Evolutionary conservation across 2,113 vertebrate species (phyloP), one percentile per base, ranked within the genome.

Genomic region (Apodemus speciosus): DNA sequence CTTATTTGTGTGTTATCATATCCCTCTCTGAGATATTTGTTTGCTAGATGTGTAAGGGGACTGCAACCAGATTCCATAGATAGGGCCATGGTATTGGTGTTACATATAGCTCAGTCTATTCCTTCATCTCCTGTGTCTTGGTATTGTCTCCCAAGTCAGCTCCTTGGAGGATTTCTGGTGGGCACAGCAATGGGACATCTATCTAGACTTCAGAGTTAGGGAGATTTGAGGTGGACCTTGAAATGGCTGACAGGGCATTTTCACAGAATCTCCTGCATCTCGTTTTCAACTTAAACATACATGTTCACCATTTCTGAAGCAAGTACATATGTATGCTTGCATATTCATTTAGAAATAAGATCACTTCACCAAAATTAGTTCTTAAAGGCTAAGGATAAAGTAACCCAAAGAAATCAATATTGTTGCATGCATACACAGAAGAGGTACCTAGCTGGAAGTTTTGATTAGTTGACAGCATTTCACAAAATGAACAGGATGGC

Each of bases 251-350:
- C 95, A 35, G 77, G 89, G 68, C 95, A 91, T 95, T 96, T 97
- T 96, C 94, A 15, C 76, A 96, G 91, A 94, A 95, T 95, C 32
- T 84, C 76, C 94, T 53, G 75, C 69, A 89, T 95, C n/a, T 83
- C 38, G 60, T 96, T 98, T 97, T 72, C 30, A 97, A 86, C 97
- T 73, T 95, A 97, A 98, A 97, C 94, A 98, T 92, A 92, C 96
- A 97, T 96, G 94, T 92, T 97, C 76, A 86, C 95, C 84, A 97
- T 95, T 97, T 98, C 96, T 92, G 40, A 97, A 96, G 94, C 93
- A 76, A 75, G 89, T 93, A 49, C 90, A 93, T 95, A 97, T 96
- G 76, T 95, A 96, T 96, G 76, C 69, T 94, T 96, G 81, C 56
- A 40, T 97, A 91, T 97, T 97, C 97, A 95, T 68, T 96, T 91